Evolutionary conservation across 2,113 vertebrate genomes (phyloP), one percentile per base, ranked within the genome.

Genomic region (Alligator sinensis): DNA sequence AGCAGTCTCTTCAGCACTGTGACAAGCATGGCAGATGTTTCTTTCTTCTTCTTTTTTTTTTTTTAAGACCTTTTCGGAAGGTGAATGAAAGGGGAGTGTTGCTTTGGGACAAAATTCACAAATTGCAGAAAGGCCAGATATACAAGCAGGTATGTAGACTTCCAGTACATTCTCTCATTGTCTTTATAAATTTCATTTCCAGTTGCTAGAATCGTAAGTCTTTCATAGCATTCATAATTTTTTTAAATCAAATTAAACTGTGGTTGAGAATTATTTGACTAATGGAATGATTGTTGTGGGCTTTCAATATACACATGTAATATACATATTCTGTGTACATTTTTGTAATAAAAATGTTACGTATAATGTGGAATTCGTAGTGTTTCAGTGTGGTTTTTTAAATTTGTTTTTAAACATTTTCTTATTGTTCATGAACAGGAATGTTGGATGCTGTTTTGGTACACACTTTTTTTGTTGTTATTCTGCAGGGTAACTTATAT

Each of bases 51-150:
- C 97, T 86, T 96, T 38, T 34, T 0, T 86, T 96, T 38, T 34
- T 0, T 63, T 96, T 66, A 86, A 99, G 99, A 94, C 99, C 99
- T 1, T 99, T 99, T 97, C 98, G 99, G 64, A 99, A 99, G 81
- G 98, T 99, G 96, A 99, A 99, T 28, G 98, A 99, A 97, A 99
- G 98, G 96, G 99, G 99, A 7, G 98, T 98, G 12, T 94, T 99
- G 93, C 98, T 99, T 63, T 99, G 99, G 99, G 99, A 99, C 97
- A 98, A 98, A 97, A 99, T 99, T 96, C 98, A 99, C 97, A 98
- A 97, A 91, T 95, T 99, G 93, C 99, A 99, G 96, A 99, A 99
- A 92, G 99, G 99, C 87, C 98, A 99, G 97, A 99, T 99, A 96
- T 99, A 99, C 97, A 99, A 99, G 96, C 99, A 99, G 99, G 99